Evolutionary conservation across 2,888 invertebrate genomes (phyloP), one percentile per base, ranked within the genome.

Genomic region (Meiosimyza platycephala): DNA sequence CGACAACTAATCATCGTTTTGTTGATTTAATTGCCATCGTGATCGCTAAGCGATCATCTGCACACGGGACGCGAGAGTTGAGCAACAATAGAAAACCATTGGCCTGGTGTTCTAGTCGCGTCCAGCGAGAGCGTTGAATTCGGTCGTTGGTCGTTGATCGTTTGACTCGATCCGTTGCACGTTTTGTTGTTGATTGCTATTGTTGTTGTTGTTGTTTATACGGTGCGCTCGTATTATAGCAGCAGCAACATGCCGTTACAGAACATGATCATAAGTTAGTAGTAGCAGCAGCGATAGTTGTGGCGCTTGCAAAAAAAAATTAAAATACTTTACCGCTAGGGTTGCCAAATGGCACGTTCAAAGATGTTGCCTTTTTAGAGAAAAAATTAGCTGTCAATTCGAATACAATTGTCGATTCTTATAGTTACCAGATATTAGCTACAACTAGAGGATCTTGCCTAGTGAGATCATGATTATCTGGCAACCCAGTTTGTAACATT

Each of bases 111-210:
- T 40, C 54, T 3, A 54, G 1, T 54, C 54, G 16, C 11, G n/a
- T 54, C 54, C 60, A 12, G 18, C 18, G 57, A 18, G 40, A 40
- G 13, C 57, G 22, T 9, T 57, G 57, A 57, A 22, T 28, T 16
- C 28, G 12, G 57, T 18, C 40, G 13, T 57, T 16, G 55, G 16
- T 16, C 55, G 55, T 55, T 55, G 55, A 55, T 60, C 60, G 60
- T 28, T 40, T 60, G 33, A 60, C 60, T 22, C 60, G 60, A 22
- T 33, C 60, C 13, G 60, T 40, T 48, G 63, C 63, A 59, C n/a
- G 15, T 54, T 55, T 55, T 13, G n/a, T 55, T 55, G 18, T 16
- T 16, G 22, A 55, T 55, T 22, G 55, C 55, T 11, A n/a, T 22
- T 15, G 55, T n/a, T 55, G 55, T 11, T 55, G 18, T 55, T 55